Conservation (phyloP, 2,888 invertebrate species). For the Rotaria sp. region DNA sequence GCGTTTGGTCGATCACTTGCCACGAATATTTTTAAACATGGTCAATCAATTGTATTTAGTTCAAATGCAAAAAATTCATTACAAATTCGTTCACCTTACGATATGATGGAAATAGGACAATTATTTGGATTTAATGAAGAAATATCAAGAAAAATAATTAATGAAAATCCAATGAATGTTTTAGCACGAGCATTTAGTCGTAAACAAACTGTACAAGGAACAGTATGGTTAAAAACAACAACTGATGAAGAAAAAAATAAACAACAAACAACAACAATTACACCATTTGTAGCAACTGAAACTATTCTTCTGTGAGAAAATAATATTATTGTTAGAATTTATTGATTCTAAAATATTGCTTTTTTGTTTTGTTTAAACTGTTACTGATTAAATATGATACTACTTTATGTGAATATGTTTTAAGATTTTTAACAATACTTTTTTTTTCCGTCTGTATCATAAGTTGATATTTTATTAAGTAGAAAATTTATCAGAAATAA, state of each 20-base stretch:
- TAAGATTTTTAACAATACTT: no score
- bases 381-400: neutral
- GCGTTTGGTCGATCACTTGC: neutral
- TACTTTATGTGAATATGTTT: neutral
- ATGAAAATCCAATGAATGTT: constrained; percentile 22
- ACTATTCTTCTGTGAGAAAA: neutral
- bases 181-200: constrained; percentile 3
- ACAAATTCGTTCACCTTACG: constrained; percentile 19
- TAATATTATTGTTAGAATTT: neutral
- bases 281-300: constrained; percentile 1
- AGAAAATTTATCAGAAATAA: no score
- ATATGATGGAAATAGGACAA: constrained; percentile 25
- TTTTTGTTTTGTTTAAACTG: neutral
- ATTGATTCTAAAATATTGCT: neutral
- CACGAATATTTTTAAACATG: neutral
- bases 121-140: constrained; percentile 4
- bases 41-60: neutral
- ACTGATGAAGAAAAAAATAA: neutral
- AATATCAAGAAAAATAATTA: neutral
- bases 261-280: neutral
- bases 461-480: no score
- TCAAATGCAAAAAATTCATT: constrained; percentile 6
- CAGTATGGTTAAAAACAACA: neutral
- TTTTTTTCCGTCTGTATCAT: no score
- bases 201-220: neutral